These are phyloP conservation scores for Hypsopygia costalis DNA, from an alignment of 2,888 invertebrate species.

Conservation along the genomic window DNA sequence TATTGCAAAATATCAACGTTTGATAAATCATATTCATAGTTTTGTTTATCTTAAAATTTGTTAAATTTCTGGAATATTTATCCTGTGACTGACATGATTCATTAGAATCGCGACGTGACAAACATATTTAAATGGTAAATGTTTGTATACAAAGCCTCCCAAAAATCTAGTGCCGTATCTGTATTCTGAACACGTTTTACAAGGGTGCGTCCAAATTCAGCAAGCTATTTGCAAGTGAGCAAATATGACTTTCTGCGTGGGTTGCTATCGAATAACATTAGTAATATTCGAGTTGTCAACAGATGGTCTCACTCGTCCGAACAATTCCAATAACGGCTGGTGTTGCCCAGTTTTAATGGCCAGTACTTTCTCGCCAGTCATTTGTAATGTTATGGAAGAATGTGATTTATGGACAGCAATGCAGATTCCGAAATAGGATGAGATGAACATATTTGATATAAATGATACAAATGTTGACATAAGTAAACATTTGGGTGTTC, in stretches of 20 bases:
- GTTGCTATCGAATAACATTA: constrained; percentile 5
- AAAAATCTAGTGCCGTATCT: background rate
- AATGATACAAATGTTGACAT: too few relatives aligned
- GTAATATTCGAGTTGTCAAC: constrained; percentile 14
- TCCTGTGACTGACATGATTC: constrained; percentile 6
- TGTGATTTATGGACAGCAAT: constrained; percentile 5
- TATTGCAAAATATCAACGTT: too few relatives aligned
- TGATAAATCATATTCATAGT: too few relatives aligned
- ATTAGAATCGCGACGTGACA: constrained; percentile 8
- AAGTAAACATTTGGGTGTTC: too few relatives aligned
- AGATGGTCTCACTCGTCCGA: constrained; percentile 14
- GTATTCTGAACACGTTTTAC: constrained; percentile 8
- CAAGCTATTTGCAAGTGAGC: constrained; percentile 8
- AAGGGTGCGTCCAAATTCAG: constrained; percentile 4
- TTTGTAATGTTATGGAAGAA: constrained; percentile 17
- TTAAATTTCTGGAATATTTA: too few relatives aligned
- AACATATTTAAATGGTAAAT: constrained; percentile 4
- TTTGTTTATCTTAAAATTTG: too few relatives aligned
- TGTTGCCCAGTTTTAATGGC: constrained; percentile 26
- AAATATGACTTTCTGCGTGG: constrained; percentile 5
- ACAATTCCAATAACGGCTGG: constrained; percentile 22
- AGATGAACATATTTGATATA: too few relatives aligned
- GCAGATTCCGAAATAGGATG: background rate
- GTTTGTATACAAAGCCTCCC: background rate
- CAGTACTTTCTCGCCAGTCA: constrained; percentile 22